Percentiles rank a stretch among this genome's conserved stretches.
phyloP scores from a whole-genome alignment of 2,113 vertebrate genomes.

The Scomber scombrus region DNA sequence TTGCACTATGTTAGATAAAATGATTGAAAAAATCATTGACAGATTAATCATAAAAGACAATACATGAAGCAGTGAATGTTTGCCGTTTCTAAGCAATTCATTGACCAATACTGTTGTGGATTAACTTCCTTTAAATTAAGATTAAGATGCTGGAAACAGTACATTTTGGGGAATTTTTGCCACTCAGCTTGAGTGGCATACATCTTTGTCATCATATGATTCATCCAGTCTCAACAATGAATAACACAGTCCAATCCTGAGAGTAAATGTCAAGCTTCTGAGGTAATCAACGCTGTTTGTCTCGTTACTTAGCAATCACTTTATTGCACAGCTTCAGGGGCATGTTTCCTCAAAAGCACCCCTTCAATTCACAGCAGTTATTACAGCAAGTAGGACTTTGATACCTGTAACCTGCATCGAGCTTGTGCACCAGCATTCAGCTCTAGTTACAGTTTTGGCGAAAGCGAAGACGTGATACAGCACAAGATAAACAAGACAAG shows the following conservation, averaged over 20 bases:
- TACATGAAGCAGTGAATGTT: too few species aligned
- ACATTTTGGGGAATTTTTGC: too few species aligned
- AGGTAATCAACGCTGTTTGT: constrained; percentile 8
- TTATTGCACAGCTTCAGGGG: constrained; percentile 32
- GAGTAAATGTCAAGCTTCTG: neutral
- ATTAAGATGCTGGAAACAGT: too few species aligned
- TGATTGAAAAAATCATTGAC: too few species aligned
- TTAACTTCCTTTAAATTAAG: too few species aligned
- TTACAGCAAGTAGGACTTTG: constrained; percentile 54
- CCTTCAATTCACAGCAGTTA: constrained; percentile 33
- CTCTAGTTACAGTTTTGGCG: neutral
- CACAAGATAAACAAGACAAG: neutral
- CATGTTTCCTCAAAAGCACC: constrained; percentile 46
- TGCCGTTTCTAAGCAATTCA: too few species aligned
- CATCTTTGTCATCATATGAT: neutral
- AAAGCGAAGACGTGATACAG: neutral
- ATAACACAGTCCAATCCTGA: neutral
- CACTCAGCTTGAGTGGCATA: neutral
- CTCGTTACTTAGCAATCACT: neutral
- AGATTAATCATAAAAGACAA: too few species aligned
- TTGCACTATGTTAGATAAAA: too few species aligned
- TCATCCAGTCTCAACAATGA: too few species aligned
- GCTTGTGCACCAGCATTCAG: neutral
- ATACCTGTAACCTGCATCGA: constrained; percentile 8
- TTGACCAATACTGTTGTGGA: too few species aligned